Percentiles rank a stretch among this genome's conserved stretches.
Conservation (phyloP, 2,797 vertebrate species). For the Spizella passerina region DNA sequence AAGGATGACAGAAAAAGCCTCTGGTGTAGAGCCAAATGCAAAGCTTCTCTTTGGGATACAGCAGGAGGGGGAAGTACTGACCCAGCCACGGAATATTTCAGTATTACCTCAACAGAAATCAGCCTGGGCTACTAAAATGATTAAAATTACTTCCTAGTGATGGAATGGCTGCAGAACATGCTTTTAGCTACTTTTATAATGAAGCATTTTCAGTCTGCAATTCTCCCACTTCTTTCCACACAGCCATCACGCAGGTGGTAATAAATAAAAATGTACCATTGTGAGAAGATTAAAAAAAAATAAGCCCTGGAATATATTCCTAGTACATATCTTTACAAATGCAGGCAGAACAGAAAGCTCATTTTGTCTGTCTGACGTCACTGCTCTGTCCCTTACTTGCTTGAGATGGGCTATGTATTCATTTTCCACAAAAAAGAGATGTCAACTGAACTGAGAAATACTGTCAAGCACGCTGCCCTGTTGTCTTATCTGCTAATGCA, state of each 20-base stretch:
- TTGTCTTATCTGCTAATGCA: conserved; percentile 48
- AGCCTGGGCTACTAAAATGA: not conserved
- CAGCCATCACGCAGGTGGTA: not conserved
- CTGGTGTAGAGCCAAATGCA: not conserved
- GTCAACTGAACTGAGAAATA: conserved; percentile 18
- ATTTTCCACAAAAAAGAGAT: conserved; percentile 42
- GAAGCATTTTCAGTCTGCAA: not conserved
- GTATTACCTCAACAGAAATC: not conserved
- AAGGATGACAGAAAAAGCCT: not conserved
- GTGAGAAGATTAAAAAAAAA: not conserved
- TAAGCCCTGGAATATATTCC: not conserved
- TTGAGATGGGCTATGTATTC: not conserved
- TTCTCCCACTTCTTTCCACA: not conserved
- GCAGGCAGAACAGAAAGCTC: conserved; percentile 10
- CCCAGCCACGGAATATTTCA: not conserved
- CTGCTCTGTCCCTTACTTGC: not conserved
- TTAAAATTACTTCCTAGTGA: not conserved
- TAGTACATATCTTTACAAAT: not conserved
- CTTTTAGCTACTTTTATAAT: not conserved
- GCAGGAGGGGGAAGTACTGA: not conserved
- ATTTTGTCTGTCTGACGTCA: conserved; percentile 1
- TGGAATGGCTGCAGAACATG: not conserved
- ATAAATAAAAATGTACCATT: not conserved
- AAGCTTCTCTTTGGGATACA: not conserved
- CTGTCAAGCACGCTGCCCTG: not conserved